Percentiles rank a stretch among this genome's conserved stretches.
phyloP scores from a whole-genome alignment of 2,113 vertebrate species.

The Petrocephalus zakoni region DNA sequence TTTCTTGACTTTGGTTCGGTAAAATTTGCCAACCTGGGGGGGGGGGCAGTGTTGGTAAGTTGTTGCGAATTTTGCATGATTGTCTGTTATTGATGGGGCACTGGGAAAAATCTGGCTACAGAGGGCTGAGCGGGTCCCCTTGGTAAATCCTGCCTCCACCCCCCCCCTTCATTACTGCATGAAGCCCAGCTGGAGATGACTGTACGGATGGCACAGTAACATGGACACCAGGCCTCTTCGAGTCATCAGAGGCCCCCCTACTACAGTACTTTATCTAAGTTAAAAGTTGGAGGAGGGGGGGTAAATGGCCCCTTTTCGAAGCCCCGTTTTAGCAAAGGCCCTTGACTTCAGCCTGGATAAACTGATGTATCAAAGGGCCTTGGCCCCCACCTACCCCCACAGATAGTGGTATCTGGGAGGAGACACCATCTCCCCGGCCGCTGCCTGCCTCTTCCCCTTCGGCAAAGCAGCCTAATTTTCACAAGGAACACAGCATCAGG shows the following conservation, averaged over 20 bases:
- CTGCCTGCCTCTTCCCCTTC: not conserved
- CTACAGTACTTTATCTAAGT: no score
- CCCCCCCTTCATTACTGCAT: conserved; percentile 53
- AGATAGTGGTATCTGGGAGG: conserved; percentile 77
- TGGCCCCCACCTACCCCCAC: conserved; percentile 55
- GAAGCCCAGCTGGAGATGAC: conserved; percentile 76
- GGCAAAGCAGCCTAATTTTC: not conserved
- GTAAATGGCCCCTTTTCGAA: no score
- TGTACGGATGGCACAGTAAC: conserved; percentile 75
- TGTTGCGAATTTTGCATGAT: not conserved
- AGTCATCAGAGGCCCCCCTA: no score
- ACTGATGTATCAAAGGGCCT: not conserved
- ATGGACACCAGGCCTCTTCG: not conserved
- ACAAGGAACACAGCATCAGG: not conserved
- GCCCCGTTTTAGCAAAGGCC: no score
- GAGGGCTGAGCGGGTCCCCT: not conserved
- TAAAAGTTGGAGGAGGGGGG: no score
- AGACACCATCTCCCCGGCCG: conserved; percentile 60
- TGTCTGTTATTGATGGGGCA: not conserved
- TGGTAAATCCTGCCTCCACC: not conserved
- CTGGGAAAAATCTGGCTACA: not conserved
- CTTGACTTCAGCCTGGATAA: no score
- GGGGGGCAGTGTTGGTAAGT: not conserved
- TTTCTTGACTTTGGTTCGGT: no score
- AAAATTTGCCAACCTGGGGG: not conserved